phyloP scores from a whole-genome alignment of 2,797 vertebrate genomes.

The Sebastiscus tertius region DNA sequence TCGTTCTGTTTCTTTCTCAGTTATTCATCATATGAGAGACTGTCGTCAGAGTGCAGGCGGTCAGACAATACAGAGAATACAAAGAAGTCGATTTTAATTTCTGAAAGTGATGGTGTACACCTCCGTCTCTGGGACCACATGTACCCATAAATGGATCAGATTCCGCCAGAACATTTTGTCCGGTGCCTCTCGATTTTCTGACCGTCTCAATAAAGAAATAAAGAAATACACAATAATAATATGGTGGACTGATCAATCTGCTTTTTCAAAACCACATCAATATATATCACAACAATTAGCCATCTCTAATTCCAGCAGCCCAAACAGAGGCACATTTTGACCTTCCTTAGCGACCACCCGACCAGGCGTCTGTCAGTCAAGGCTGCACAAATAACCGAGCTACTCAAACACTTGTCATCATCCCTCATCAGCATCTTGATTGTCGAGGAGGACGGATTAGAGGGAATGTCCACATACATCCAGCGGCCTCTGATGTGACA shows the following conservation, averaged over 20 bases:
- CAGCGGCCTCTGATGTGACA: slow-evolving; percentile 73
- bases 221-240: slow-evolving; percentile 8
- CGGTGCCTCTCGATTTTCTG: slow-evolving; percentile 45
- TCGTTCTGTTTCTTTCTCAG: slow-evolving; percentile 8
- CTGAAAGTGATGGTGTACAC: slow-evolving; percentile 58
- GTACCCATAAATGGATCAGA: slow-evolving; percentile 55
- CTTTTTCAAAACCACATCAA: slow-evolving; percentile 32
- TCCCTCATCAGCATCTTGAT: slow-evolving; percentile 74
- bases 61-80: slow-evolving; percentile 56
- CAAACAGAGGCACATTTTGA: slow-evolving; percentile 40
- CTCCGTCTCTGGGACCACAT: slow-evolving; percentile 41
- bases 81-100: slow-evolving; percentile 70
- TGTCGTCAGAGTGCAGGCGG: slow-evolving; percentile 26
- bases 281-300: slow-evolving; percentile 37
- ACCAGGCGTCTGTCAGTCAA: slow-evolving; percentile 34
- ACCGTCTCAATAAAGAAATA: slow-evolving; percentile 30
- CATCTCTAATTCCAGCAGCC: slow-evolving; percentile 3
- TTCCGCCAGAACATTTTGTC: slow-evolving; percentile 59
- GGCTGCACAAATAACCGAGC: slow-evolving; percentile 45
- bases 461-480: slow-evolving; percentile 69
- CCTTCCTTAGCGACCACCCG: slow-evolving; percentile 33
- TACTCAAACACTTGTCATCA: slow-evolving; percentile 71
- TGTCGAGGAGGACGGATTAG: slow-evolving; percentile 65
- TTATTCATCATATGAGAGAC: slow-evolving; percentile 48
- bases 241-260: slow-evolving; percentile 4